Evolutionary conservation across 1,140 invertebrate species (phyloP).

Genomic region (Teleopsis dalmanni): DNA sequence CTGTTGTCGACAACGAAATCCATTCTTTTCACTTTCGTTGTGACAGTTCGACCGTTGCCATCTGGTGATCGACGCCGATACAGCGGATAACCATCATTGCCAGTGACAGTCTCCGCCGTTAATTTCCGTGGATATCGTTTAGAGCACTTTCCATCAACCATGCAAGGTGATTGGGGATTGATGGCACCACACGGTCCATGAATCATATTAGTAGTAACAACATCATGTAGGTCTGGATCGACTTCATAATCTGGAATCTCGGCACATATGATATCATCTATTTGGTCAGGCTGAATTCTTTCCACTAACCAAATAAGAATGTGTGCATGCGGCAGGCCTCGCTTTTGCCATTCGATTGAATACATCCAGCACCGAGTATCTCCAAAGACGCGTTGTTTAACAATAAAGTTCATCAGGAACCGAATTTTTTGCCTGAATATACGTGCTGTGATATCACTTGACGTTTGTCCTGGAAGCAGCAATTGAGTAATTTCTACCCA

Average conservation of each 20-base stretch:
- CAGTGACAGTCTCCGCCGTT: conserved; percentile 19
- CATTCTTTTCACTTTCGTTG: neutral
- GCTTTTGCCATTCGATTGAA: conserved; percentile 49
- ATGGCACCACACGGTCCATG: conserved; percentile 49
- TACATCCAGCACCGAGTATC: conserved; percentile 42
- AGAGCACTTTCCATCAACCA: neutral
- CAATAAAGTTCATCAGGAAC: conserved; percentile 28
- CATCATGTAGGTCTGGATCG: conserved; percentile 43
- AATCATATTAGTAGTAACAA: conserved; percentile 47
- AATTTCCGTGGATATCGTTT: conserved; percentile 18
- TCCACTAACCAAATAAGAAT: conserved; percentile 31
- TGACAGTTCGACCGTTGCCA: conserved; percentile 22
- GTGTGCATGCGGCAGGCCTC: conserved; percentile 13
- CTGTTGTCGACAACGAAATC: conserved; percentile 21
- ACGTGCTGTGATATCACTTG: conserved; percentile 34
- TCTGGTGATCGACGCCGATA: conserved; percentile 36
- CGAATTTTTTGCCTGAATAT: conserved; percentile 22
- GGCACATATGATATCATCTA: conserved; percentile 48
- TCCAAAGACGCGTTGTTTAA: conserved; percentile 24
- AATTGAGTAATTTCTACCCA: conserved; percentile 43
- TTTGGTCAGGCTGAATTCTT: conserved; percentile 39
- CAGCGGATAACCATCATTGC: conserved; percentile 43
- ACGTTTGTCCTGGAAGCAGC: conserved; percentile 33
- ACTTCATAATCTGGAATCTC: conserved; percentile 48
- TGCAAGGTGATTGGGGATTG: conserved; percentile 25